Base-by-base conservation (phyloP, 2,797 vertebrate species). In the Helicolenus hilgendorfi region DNA sequence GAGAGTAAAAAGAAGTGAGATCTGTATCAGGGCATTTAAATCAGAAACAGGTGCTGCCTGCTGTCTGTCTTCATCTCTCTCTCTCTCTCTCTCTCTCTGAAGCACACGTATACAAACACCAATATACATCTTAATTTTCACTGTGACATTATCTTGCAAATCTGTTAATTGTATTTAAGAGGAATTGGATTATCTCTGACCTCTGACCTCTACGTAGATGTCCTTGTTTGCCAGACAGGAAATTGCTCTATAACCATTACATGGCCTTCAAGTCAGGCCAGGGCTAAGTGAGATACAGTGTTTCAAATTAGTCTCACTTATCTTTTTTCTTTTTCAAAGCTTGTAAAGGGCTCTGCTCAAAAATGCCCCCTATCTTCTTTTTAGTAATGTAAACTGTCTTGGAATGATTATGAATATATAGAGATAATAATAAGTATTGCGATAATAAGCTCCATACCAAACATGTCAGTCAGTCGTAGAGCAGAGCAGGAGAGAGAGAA, bases 11-110 rank as follows among this genome's bases (percentile, higher is more conserved):
- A 74, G 33, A 18, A 81, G 79, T 69, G 90, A 96, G 92, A 90
- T 94, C 83, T 91, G 89, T 93, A 94, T 96, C 93, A 70, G 85
- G 56, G 72, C 67, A 77, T 84, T 92, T 88, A 90, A 95, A 96
- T 93, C 83, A 91, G 83, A 92, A 94, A 92, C 95, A 93, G 89
- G 93, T 91, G 92, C 71, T 73, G 72, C 41, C 56, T 33, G 27
- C 83, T 69, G 83, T 77, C 60, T 62, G 8, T 77, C 53, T 67
- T 3, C 1, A 65, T 53, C 62, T 70, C n/a, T 45, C 18, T 76
- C 29, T 60, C 7, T 72, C 49, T 72, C 2, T 2, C 64, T 53
- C 64, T 70, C n/a, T 45, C 18, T 74, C 31, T 31, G 5, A 45
- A 27, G 45, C 11, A 11, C 56, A 80, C 13, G 26, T 49, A 72